A percentile compares a stretch with the other conserved stretches of the same genome.
Evolutionary conservation across 2,797 vertebrate genomes (phyloP).

Genomic region (Brachymystax lenok): DNA sequence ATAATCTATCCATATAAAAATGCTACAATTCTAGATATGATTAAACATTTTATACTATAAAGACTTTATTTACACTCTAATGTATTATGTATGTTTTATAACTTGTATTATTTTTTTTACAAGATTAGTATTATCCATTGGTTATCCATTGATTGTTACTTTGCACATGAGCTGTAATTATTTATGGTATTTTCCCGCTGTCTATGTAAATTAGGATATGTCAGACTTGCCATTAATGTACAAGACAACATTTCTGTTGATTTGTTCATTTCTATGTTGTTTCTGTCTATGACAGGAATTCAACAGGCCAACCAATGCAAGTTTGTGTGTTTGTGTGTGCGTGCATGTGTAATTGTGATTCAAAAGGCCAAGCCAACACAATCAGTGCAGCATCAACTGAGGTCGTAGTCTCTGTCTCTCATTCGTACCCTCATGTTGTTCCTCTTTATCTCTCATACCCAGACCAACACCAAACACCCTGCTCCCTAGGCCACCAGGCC

Average conservation of each 20-base stretch:
- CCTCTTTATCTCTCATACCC: conserved; percentile 39
- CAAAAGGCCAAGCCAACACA: conserved; percentile 1
- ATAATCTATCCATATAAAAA: background rate
- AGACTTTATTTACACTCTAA: background rate
- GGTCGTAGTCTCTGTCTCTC: conserved; percentile 21
- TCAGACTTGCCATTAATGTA: background rate
- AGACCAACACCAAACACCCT: conserved; percentile 27
- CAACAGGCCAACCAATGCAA: conserved; percentile 28
- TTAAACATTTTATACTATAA: background rate
- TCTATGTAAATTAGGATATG: background rate
- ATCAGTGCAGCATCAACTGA: conserved; percentile 5
- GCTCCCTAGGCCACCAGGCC: conserved; percentile 38
- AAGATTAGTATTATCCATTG: background rate
- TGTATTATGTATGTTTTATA: background rate
- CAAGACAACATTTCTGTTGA: background rate
- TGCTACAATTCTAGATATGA: background rate
- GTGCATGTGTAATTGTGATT: background rate
- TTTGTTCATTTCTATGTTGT: conserved; percentile 21
- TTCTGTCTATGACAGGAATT: conserved; percentile 36
- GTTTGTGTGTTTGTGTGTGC: background rate
- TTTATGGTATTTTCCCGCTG: background rate
- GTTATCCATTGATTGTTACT: background rate
- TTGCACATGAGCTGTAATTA: conserved; percentile 1
- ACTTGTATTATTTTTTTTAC: background rate
- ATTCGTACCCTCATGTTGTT: conserved; percentile 34